A percentile compares a stretch with the other conserved stretches of the same genome.
phyloP scores from a whole-genome alignment of 2,797 vertebrate genomes.

The Botia almorhae region DNA sequence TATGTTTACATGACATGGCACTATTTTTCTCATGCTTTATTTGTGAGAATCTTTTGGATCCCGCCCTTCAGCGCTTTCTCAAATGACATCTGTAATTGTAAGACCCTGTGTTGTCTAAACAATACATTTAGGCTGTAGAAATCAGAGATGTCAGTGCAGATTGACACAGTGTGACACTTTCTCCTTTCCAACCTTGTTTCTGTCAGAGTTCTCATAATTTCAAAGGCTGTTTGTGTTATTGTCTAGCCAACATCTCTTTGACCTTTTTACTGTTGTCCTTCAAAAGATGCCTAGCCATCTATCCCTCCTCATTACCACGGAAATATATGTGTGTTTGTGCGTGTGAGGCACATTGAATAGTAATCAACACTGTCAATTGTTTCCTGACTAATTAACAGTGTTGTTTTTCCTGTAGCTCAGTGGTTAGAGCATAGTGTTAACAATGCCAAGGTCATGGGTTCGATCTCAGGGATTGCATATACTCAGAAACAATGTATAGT shows the following conservation, averaged over 20 bases:
- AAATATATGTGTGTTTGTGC: constrained; percentile 35
- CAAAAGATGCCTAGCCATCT: constrained; percentile 62
- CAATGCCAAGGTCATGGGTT: too few relatives aligned
- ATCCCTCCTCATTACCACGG: constrained; percentile 69
- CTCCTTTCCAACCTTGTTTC: constrained; percentile 42
- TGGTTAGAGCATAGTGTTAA: too few relatives aligned
- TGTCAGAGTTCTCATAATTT: constrained; percentile 49
- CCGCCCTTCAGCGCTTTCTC: not conserved
- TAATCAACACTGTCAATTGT: constrained; percentile 49
- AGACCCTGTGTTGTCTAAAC: not conserved
- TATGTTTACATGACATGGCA: not conserved
- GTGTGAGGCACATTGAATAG: constrained; percentile 46
- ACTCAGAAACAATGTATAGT: too few relatives aligned
- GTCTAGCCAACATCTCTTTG: constrained; percentile 54
- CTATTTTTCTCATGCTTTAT: not conserved
- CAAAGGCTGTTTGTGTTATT: constrained; percentile 43
- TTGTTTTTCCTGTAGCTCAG: not conserved
- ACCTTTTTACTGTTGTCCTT: constrained; percentile 62
- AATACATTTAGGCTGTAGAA: constrained; percentile 16
- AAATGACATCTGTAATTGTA: constrained; percentile 1
- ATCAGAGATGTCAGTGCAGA: not conserved
- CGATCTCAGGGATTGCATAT: too few relatives aligned
- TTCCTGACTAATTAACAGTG: constrained; percentile 49
- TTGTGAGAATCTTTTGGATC: not conserved
- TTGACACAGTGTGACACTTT: constrained; percentile 7